Base-by-base conservation (phyloP, 2,888 invertebrate species). In the Eupithecia subumbrata region DNA sequence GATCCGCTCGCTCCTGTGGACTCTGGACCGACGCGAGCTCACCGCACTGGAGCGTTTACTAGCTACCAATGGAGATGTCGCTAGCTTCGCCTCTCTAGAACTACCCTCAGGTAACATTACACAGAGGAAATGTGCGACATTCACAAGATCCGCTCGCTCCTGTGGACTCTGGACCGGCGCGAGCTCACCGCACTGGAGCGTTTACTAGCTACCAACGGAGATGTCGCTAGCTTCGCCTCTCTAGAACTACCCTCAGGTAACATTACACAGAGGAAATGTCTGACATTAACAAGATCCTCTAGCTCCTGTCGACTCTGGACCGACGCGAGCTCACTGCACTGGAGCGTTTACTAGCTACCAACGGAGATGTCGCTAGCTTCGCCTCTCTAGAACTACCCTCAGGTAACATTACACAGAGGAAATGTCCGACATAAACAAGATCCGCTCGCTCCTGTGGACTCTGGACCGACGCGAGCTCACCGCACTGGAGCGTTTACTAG, bases 1-100 rank as follows among this genome's bases (percentile, higher is more conserved):
- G 95, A 99, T 99, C 84, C 96, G 99, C 68, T 98, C 99, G 82
- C 95, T 99, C 73, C 95, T 99, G 78, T 97, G 98, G 96, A 98
- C 98, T 7, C 91, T 99, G 82, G 97, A 97, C 86, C 96, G 97
- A 78, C 96, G 97, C 69, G 99, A 99, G 91, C 94, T 99, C 82
- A 96, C 96, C 86, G 97, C 97, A 81, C 91, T 99, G 77, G 99
- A 99, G 89, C 97, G 98, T 84, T 92, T 98, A 79, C 94, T 99
- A 72, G 99, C 99, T 90, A 98, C 98, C 84, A 97, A 98, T 83
- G 98, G 99, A 88, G 98, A 98, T 82, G 95, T 96, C 18, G 91
- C 95, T 79, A 95, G 92, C 81, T 84, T 94, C 71, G 86, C 92
- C 1, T 85, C 86, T 0, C 82, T 95, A 45, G 94, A 95, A 79